Conservation (phyloP, 2,797 vertebrate genomes). For the Alosa sapidissima region DNA sequence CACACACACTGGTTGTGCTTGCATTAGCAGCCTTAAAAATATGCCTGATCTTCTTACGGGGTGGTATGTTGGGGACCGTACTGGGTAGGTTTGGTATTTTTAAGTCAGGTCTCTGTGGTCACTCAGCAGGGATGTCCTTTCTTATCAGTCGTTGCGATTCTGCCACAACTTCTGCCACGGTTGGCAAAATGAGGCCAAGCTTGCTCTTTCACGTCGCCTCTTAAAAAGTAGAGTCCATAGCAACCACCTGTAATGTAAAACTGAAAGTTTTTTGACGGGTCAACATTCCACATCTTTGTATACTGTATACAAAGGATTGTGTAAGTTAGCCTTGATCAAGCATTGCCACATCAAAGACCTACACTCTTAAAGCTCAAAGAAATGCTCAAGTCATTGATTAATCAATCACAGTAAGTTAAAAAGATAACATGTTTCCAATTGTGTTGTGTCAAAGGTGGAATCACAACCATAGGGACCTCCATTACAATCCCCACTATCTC, state of each 20-base stretch:
- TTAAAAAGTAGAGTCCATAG: background rate
- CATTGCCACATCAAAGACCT: background rate
- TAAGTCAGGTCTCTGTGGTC: constrained; percentile 14
- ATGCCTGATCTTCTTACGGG: constrained; percentile 39
- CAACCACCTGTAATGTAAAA: background rate
- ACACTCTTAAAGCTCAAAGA: background rate
- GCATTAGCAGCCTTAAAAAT: constrained; percentile 41
- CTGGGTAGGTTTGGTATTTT: constrained; percentile 34
- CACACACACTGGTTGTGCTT: background rate
- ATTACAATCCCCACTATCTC: background rate
- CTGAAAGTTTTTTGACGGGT: background rate
- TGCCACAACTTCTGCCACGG: background rate
- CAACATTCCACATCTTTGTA: background rate
- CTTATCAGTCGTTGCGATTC: background rate
- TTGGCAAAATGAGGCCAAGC: background rate
- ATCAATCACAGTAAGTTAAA: background rate
- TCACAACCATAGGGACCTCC: no score
- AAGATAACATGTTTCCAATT: no score
- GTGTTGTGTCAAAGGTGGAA: no score
- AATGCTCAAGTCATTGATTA: background rate
- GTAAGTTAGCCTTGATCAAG: background rate
- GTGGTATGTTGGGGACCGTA: constrained; percentile 15
- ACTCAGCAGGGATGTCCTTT: background rate
- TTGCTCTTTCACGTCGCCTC: background rate
- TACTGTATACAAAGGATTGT: background rate